Conservation (phyloP, 92 coral and sea anemone species). For the Phymanthus crucifer region DNA sequence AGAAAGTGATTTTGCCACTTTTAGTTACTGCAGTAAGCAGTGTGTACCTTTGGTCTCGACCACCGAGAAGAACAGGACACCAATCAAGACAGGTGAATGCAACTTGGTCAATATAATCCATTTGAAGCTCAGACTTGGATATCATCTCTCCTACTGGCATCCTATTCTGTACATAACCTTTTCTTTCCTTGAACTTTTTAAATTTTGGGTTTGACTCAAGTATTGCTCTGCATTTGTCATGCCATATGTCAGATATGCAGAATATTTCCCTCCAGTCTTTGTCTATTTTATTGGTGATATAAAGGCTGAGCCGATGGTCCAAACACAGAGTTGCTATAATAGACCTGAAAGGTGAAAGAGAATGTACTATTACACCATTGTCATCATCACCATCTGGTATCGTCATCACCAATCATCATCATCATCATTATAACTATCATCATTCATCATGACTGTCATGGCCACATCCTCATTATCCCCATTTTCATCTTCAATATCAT, state of each 20-base stretch:
- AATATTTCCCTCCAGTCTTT: slow-evolving; percentile 20
- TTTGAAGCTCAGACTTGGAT: neutral
- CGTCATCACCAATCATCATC: neutral
- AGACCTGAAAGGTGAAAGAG: slow-evolving; percentile 14
- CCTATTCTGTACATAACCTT: neutral
- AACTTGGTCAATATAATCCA: slow-evolving; percentile 6
- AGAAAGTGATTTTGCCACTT: slow-evolving; percentile 26
- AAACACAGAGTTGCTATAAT: slow-evolving; percentile 25
- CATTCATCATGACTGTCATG: too few relatives aligned
- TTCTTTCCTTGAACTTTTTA: neutral
- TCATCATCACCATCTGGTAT: neutral
- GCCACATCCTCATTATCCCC: neutral
- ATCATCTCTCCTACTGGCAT: neutral
- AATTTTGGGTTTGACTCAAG: neutral
- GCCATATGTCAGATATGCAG: slow-evolving; percentile 25
- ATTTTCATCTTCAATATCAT: neutral
- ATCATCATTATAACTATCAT: neutral
- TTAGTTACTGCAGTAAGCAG: slow-evolving; percentile 19
- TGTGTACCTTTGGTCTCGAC: neutral
- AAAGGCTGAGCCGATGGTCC: slow-evolving; percentile 18
- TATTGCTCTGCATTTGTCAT: slow-evolving; percentile 14
- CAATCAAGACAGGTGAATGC: slow-evolving; percentile 3
- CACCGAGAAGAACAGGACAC: slow-evolving; percentile 23
- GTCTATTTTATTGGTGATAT: neutral
- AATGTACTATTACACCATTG: neutral